A percentile compares a stretch with the other conserved stretches of the same genome.
Conservation (phyloP, 2,888 invertebrate genomes). For the Eugnorisma glareosa region DNA sequence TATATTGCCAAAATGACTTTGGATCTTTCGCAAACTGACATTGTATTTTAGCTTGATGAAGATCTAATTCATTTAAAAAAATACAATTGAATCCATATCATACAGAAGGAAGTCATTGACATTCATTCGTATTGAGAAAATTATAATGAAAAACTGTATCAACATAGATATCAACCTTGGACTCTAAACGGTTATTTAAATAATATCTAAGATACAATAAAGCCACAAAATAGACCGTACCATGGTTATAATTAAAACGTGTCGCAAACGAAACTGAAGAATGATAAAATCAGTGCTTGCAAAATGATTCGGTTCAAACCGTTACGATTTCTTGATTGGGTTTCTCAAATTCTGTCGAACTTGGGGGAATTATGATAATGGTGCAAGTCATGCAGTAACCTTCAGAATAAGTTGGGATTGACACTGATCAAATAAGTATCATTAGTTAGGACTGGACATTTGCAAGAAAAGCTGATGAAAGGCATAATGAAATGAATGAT, state of each 20-base stretch:
- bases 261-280: conserved; percentile 56
- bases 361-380: conserved; percentile 11
- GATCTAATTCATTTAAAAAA: not conserved
- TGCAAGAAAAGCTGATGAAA: not conserved
- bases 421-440: not conserved
- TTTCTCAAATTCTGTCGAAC: conserved; percentile 43
- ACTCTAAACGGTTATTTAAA: conserved; percentile 45
- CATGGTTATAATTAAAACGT: conserved; percentile 61
- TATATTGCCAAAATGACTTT: no score
- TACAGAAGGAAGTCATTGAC: conserved; percentile 34
- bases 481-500: not conserved
- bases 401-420: not conserved
- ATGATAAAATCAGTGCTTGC: conserved; percentile 39
- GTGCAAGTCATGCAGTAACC: not conserved
- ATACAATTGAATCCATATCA: not conserved
- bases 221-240: conserved; percentile 57
- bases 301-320: conserved; percentile 39
- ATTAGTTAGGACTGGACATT: not conserved
- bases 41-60: no score
- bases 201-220: conserved; percentile 44
- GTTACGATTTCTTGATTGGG: conserved; percentile 53
- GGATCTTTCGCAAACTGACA: no score
- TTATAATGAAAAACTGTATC: conserved; percentile 19
- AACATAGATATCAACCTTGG: conserved; percentile 46
- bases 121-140: conserved; percentile 26